Evolutionary conservation across 1,140 invertebrate species (phyloP).

Genomic region (Pemphigus obesinymphae): DNA sequence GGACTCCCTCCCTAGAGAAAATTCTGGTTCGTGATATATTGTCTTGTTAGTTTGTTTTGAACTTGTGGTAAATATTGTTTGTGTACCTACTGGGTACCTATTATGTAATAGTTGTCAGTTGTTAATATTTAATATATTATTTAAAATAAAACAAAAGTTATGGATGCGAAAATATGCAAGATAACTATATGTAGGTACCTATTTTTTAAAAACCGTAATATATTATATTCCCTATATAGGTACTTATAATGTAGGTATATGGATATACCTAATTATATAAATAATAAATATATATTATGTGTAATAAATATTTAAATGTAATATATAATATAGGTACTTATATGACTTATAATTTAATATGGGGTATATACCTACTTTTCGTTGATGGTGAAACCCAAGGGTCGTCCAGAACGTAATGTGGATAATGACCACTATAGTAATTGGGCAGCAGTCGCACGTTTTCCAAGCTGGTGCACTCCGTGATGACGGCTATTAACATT

Average conservation of each 20-base stretch:
- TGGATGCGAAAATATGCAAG: not conserved
- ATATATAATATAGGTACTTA: not conserved
- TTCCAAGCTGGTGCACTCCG: not conserved
- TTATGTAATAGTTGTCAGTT: no score
- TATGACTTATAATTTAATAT: not conserved
- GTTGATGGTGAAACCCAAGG: not conserved
- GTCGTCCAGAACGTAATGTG: not conserved
- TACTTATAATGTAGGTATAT: not conserved
- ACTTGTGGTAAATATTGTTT: not conserved
- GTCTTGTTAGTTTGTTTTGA: no score
- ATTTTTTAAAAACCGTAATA: no score
- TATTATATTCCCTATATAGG: no score
- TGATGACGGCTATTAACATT: constrained; percentile 4
- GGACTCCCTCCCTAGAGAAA: no score
- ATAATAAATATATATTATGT: no score
- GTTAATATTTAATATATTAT: not conserved
- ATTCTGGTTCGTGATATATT: no score
- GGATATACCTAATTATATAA: no score
- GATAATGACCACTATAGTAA: not conserved
- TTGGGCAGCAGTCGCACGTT: not conserved
- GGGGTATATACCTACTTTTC: not conserved
- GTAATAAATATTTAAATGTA: no score
- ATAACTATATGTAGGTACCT: no score
- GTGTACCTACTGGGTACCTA: not conserved
- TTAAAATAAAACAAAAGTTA: not conserved